These are phyloP conservation scores for Drosophila ezoana DNA, from an alignment of 2,888 invertebrate genomes.

Conservation along the genomic window DNA sequence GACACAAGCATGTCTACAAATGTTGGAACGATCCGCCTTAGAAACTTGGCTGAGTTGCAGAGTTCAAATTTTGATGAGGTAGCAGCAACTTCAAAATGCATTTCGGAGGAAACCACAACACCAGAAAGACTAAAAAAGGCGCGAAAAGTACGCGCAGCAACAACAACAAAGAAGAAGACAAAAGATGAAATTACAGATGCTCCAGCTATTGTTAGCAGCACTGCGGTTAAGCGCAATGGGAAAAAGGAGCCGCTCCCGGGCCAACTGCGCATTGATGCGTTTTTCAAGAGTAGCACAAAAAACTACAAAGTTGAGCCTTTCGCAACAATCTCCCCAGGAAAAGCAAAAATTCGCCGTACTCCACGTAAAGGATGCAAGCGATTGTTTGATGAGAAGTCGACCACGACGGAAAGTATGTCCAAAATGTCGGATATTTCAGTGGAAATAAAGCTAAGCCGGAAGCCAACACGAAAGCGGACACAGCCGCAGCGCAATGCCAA, in stretches of 20 bases:
- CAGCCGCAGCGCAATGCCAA: constrained; percentile 32
- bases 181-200: constrained; percentile 3
- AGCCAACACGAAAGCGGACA: constrained; percentile 16
- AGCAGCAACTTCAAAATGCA: neutral
- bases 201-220: constrained; percentile 13
- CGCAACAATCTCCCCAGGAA: neutral
- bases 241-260: constrained; percentile 65
- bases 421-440: constrained; percentile 4
- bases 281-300: constrained; percentile 73
- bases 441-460: neutral
- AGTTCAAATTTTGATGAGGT: neutral
- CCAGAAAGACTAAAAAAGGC: constrained; percentile 50
- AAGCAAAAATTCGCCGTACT: constrained; percentile 7
- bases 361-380: constrained; percentile 66
- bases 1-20: constrained; percentile 26
- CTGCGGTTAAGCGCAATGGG: constrained; percentile 39
- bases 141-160: constrained; percentile 44
- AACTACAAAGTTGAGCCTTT: constrained; percentile 47
- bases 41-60: constrained; percentile 47
- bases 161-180: constrained; percentile 52
- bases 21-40: constrained; percentile 62
- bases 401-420: constrained; percentile 2
- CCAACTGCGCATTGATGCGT: constrained; percentile 73
- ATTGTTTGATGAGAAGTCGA: constrained; percentile 54
- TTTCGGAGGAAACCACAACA: constrained; percentile 20